Evolutionary conservation across 2,888 invertebrate genomes (phyloP).

Genomic region (Meteorus cinctellus): DNA sequence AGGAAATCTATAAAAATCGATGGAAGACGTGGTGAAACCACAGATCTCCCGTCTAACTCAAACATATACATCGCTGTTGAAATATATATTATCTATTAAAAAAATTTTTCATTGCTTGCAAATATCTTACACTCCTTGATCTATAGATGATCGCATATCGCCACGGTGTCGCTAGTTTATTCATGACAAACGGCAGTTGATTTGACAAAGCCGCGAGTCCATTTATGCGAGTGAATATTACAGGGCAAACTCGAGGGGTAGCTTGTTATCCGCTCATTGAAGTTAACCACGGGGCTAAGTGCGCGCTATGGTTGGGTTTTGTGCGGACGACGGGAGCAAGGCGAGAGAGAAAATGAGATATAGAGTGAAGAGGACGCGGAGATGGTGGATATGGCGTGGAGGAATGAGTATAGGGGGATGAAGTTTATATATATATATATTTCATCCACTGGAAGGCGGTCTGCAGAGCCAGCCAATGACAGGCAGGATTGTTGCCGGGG

Average conservation of each 20-base stretch:
- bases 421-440: slow-evolving; percentile 46
- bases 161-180: slow-evolving; percentile 54
- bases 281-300: slow-evolving; percentile 73
- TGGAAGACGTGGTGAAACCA: no score
- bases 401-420: slow-evolving; percentile 40
- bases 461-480: slow-evolving; percentile 67
- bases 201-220: slow-evolving; percentile 73
- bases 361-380: slow-evolving; percentile 35
- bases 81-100: no score
- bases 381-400: slow-evolving; percentile 33
- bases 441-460: slow-evolving; percentile 39
- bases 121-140: background rate
- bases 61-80: no score
- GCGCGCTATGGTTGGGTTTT: slow-evolving; percentile 55
- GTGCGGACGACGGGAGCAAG: slow-evolving; percentile 35
- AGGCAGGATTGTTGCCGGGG: slow-evolving; percentile 71
- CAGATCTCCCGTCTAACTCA: no score
- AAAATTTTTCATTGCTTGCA: background rate
- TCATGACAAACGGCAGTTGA: slow-evolving; percentile 69
- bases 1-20: no score
- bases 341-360: slow-evolving; percentile 33
- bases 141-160: slow-evolving; percentile 6
- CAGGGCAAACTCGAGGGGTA: slow-evolving; percentile 69
- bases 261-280: slow-evolving; percentile 74
- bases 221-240: slow-evolving; percentile 72